Conservation (phyloP, 1,140 invertebrate genomes). For the Cylas formicarius region DNA sequence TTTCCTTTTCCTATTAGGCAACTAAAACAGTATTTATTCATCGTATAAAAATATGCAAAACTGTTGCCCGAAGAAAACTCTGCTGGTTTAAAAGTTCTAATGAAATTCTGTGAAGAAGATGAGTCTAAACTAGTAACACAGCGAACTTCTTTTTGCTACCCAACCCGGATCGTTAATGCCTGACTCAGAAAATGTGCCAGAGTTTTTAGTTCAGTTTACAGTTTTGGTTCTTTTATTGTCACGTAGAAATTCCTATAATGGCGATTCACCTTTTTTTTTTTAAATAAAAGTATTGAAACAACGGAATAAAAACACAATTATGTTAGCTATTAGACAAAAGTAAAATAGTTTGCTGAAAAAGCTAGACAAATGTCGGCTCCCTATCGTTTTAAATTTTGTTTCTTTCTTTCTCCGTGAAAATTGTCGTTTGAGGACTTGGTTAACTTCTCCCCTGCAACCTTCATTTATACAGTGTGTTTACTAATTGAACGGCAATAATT, state of each 20-base stretch:
- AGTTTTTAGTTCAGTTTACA: background rate
- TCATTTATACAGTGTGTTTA: too few relatives aligned
- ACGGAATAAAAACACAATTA: slow-evolving; percentile 1
- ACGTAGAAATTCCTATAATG: too few relatives aligned
- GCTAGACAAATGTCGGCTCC: background rate
- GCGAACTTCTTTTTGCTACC: slow-evolving; percentile 1
- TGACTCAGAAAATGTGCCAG: slow-evolving; percentile 1
- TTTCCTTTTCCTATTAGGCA: slow-evolving; percentile 6
- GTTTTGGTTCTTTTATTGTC: too few relatives aligned
- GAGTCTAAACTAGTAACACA: too few relatives aligned
- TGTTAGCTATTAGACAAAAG: background rate
- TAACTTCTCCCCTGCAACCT: background rate
- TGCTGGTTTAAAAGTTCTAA: slow-evolving; percentile 5
- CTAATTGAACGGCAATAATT: too few relatives aligned
- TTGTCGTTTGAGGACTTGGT: background rate
- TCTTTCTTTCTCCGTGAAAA: slow-evolving; percentile 1
- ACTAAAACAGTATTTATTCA: slow-evolving; percentile 7
- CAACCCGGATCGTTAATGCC: background rate
- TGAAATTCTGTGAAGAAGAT: slow-evolving; percentile 9
- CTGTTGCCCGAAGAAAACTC: slow-evolving; percentile 1
- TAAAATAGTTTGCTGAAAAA: background rate
- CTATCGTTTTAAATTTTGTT: slow-evolving; percentile 4
- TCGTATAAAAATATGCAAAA: background rate
- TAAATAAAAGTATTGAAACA: slow-evolving; percentile 5
- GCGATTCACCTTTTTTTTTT: too few relatives aligned